Percentiles rank a stretch among this genome's conserved stretches.
These are phyloP conservation scores for Aotus griseimembra DNA, from an alignment of 2,797 vertebrate genomes.

Conservation along the genomic window DNA sequence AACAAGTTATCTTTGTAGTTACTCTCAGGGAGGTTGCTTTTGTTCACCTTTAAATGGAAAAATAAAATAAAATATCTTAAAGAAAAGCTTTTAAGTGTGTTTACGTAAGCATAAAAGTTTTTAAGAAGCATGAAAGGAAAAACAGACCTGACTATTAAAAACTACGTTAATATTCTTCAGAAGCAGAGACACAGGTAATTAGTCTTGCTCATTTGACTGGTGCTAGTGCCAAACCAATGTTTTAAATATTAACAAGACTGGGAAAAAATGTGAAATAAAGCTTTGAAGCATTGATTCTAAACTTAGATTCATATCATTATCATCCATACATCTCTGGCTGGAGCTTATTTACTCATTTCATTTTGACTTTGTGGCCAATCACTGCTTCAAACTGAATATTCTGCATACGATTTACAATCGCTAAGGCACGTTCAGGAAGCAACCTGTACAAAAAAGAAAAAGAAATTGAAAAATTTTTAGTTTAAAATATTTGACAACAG, in stretches of 20 bases:
- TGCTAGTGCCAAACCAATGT: not conserved
- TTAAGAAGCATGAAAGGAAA: not conserved
- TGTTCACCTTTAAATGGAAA: not conserved
- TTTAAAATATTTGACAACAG: not conserved
- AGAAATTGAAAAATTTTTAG: not conserved
- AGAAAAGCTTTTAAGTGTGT: not conserved
- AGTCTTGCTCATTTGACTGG: not conserved
- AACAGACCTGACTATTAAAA: not conserved
- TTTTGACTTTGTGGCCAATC: constrained; percentile 67
- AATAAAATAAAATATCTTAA: not conserved
- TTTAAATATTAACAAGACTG: not conserved
- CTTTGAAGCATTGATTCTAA: not conserved
- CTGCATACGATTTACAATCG: constrained; percentile 62
- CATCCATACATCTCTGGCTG: not conserved
- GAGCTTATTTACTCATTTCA: constrained; percentile 60
- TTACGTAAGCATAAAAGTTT: not conserved
- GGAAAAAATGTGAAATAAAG: constrained; percentile 8
- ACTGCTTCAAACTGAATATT: constrained; percentile 74
- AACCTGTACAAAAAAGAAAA: constrained; percentile 56
- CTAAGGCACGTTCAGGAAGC: constrained; percentile 74
- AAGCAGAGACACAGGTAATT: not conserved
- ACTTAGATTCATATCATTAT: not conserved
- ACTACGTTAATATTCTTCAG: not conserved
- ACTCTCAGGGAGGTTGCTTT: not conserved
- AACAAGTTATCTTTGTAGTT: not conserved